These are phyloP conservation scores for Melanerpes formicivorus DNA, from an alignment of 2,113 vertebrate species.

Conservation along the genomic window DNA sequence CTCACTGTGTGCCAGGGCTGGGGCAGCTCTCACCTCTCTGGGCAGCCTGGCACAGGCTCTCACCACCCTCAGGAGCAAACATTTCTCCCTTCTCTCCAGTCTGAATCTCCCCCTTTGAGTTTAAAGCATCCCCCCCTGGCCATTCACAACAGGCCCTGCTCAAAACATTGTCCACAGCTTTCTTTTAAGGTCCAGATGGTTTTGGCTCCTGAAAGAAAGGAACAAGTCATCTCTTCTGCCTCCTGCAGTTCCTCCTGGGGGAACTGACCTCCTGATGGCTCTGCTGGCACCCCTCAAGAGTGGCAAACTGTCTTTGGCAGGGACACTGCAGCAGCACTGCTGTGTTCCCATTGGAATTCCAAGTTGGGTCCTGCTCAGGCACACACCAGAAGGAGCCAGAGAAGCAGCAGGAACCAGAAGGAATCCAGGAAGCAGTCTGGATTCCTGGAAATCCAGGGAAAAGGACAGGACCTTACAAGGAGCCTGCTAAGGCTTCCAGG, in stretches of 20 bases:
- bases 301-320: not conserved
- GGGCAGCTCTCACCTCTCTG: too few relatives aligned
- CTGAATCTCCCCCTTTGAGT: too few relatives aligned
- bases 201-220: not conserved
- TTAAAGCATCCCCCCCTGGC: too few relatives aligned
- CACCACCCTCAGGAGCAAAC: too few relatives aligned
- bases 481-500: not conserved
- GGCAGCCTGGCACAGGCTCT: too few relatives aligned
- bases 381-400: not conserved
- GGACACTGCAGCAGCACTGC: not conserved
- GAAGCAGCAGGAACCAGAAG: not conserved
- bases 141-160: too few relatives aligned
- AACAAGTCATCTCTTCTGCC: not conserved
- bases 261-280: not conserved
- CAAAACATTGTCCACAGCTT: too few relatives aligned
- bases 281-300: not conserved
- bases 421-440: not conserved
- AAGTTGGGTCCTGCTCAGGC: not conserved
- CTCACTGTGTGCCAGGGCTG: too few relatives aligned
- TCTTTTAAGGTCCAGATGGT: not conserved
- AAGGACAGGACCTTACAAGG: not conserved
- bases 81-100: too few relatives aligned
- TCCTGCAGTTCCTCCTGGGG: not conserved
- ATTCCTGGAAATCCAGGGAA: not conserved
- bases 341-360: accelerated